Conservation (phyloP, 64 coral and sea anemone genomes). For the Dendrophyllia cribrosa region DNA sequence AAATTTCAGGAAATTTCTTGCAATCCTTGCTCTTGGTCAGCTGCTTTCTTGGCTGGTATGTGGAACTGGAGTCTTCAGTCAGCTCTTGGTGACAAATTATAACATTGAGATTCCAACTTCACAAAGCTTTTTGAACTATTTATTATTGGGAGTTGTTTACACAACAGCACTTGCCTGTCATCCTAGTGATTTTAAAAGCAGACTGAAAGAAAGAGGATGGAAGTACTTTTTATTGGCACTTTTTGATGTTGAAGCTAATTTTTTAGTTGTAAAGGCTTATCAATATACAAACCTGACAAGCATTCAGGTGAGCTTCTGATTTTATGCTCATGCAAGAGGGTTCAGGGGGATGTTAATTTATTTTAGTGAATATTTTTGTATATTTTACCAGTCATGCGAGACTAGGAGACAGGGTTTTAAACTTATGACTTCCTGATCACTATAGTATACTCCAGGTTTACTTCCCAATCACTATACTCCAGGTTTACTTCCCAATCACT, state of each 20-base stretch:
- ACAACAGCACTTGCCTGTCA: constrained; percentile 61
- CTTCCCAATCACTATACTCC: too few relatives aligned
- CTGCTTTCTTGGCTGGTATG: constrained; percentile 80
- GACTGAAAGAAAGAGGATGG: constrained; percentile 82
- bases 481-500: too few relatives aligned
- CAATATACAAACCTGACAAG: constrained; percentile 98
- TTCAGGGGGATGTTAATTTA: not conserved
- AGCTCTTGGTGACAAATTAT: constrained; percentile 68
- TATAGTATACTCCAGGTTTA: too few relatives aligned
- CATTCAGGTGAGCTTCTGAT: constrained; percentile 72
- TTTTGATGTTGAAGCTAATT: constrained; percentile 95
- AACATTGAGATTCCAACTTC: constrained; percentile 84
- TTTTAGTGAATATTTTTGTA: too few relatives aligned
- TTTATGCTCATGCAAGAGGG: not conserved
- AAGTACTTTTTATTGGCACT: constrained; percentile 87
- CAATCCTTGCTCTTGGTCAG: constrained; percentile 74
- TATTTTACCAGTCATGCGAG: too few relatives aligned
- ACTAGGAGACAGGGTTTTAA: too few relatives aligned
- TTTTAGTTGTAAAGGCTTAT: constrained; percentile 94
- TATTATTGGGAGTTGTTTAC: constrained; percentile 68
- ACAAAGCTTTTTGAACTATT: constrained; percentile 87
- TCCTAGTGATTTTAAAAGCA: constrained; percentile 16
- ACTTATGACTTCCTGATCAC: too few relatives aligned
- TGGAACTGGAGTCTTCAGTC: constrained; percentile 82
- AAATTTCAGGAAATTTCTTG: constrained; percentile 58